phyloP scores from a whole-genome alignment of 2,888 invertebrate genomes.

The Dendrolimus houi region DNA sequence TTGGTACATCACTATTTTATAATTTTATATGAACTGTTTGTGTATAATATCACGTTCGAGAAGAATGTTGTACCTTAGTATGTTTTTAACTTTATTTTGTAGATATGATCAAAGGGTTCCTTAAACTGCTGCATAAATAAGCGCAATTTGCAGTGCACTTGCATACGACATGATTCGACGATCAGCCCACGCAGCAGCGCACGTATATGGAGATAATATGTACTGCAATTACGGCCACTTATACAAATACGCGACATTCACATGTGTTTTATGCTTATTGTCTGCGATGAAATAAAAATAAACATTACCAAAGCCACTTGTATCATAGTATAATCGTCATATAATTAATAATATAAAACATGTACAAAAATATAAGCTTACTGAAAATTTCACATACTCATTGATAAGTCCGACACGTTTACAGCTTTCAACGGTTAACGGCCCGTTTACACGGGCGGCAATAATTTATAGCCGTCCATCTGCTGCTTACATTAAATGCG shows the following conservation, averaged over 20 bases:
- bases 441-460: slow-evolving; percentile 24
- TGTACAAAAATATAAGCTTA: not conserved
- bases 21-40: too few relatives aligned
- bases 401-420: slow-evolving; percentile 26
- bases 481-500: slow-evolving; percentile 40
- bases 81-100: not conserved
- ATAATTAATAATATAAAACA: too few relatives aligned
- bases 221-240: slow-evolving; percentile 29
- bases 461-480: slow-evolving; percentile 49
- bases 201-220: slow-evolving; percentile 17
- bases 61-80: too few relatives aligned
- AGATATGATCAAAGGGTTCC: slow-evolving; percentile 8
- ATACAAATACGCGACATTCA: slow-evolving; percentile 18
- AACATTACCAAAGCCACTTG: not conserved
- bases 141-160: slow-evolving; percentile 35
- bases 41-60: too few relatives aligned
- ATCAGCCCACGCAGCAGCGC: slow-evolving; percentile 26
- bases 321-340: too few relatives aligned
- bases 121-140: slow-evolving; percentile 30
- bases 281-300: slow-evolving; percentile 1
- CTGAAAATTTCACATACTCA: slow-evolving; percentile 14
- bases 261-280: slow-evolving; percentile 10
- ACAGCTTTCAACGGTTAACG: slow-evolving; percentile 32
- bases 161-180: slow-evolving; percentile 31
- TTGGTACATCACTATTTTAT: too few relatives aligned